Evolutionary conservation across 2,888 invertebrate genomes (phyloP).

Genomic region (Pyralis farinalis): DNA sequence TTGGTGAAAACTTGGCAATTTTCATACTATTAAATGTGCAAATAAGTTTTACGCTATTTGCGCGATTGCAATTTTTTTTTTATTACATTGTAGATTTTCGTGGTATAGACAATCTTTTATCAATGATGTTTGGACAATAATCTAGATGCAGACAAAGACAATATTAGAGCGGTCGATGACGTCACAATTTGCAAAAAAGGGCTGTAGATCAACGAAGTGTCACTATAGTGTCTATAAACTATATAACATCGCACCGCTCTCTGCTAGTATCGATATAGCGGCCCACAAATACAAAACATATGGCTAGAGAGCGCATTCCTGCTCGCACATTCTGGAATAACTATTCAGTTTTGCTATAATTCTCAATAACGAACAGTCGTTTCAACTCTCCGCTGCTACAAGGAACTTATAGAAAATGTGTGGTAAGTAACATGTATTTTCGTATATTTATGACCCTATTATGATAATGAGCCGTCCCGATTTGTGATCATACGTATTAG

Average conservation of each 20-base stretch:
- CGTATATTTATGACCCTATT: conserved; percentile 1
- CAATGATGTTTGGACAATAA: too few relatives aligned
- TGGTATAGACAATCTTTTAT: too few relatives aligned
- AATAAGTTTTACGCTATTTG: too few relatives aligned
- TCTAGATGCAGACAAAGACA: too few relatives aligned
- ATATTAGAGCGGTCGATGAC: too few relatives aligned
- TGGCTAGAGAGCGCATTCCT: conserved; percentile 54
- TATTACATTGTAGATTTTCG: too few relatives aligned
- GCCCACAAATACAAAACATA: conserved; percentile 59
- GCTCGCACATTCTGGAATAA: conserved; percentile 54
- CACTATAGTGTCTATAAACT: too few relatives aligned
- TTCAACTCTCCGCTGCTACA: conserved; percentile 11
- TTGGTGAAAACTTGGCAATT: too few relatives aligned
- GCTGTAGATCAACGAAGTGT: too few relatives aligned
- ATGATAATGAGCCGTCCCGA: conserved; percentile 1
- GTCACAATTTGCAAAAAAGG: too few relatives aligned
- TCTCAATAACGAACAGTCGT: conserved; percentile 35
- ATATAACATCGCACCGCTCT: not conserved
- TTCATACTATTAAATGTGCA: too few relatives aligned
- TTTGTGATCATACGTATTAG: conserved; percentile 6
- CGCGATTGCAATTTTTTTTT: too few relatives aligned
- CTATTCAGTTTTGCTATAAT: conserved; percentile 48
- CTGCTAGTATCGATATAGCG: conserved; percentile 36
- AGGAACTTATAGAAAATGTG: conserved; percentile 22
- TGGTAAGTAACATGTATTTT: conserved; percentile 20